Evolutionary conservation across 2,113 vertebrate species (phyloP), one percentile per base, ranked within the genome.

Genomic region (Datnioides undecimradiatus): DNA sequence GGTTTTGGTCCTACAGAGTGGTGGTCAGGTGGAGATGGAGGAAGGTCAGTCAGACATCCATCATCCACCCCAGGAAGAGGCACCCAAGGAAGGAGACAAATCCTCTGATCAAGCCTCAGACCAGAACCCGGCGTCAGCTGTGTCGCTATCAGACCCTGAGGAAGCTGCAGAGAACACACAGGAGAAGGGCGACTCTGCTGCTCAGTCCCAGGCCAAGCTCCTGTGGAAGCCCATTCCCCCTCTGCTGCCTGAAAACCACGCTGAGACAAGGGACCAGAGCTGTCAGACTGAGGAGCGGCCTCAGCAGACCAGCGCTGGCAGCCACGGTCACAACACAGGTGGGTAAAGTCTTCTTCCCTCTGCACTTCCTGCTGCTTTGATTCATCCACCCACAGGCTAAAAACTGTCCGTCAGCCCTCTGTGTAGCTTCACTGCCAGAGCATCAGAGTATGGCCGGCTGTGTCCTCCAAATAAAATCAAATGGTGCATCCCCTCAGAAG

Each of bases 11-110:
- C 40, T 7, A 25, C 87, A 86, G 87, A 92, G 91, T 88, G 87
- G 76, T 71, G 83, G 76, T 76, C 94, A 92, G 88, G 48, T 88
- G 79, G 95, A 90, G 71, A 91, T 95, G 92, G 96, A 94, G 91
- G 94, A 92, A 69, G 90, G 78, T 59, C 86, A 68, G 48, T 31
- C 76, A 8, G 80, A 76, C 66, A 8, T 63, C 33, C 80, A 80
- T 63, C 74, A 2, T 19, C 36, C 70, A 0, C 46, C 83, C 25
- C 69, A 70, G 87, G 88, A 59, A 78, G 86, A 87, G 87, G 25
- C 23, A 5, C 80, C 84, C 73, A 84, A 11, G 13, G 80, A 48
- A 52, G 76, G 25, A 49, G 77, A 55, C 41, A 74, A 40, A 57
- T 45, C 82, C 59, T 13, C 86, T 1, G 92, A 88, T 11, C 62